phyloP scores from a whole-genome alignment of 2,888 invertebrate species.

The Papilio elwesi region DNA sequence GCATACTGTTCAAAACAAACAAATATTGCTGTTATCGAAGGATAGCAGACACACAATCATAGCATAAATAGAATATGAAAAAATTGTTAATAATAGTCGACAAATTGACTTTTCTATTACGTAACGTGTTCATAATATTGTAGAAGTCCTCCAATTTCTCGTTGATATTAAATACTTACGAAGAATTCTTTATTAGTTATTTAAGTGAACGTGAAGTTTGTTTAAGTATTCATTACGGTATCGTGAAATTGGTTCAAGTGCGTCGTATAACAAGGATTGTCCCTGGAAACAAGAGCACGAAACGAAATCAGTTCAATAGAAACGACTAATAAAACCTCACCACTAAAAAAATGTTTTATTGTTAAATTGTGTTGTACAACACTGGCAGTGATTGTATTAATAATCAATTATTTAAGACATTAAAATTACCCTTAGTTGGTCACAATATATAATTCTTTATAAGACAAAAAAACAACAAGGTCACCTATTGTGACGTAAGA shows the following conservation, averaged over 20 bases:
- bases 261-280: not conserved
- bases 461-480: too few species aligned
- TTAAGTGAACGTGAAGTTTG: not conserved
- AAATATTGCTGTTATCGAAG: too few species aligned
- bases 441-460: too few species aligned
- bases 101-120: not conserved
- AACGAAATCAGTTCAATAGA: constrained; percentile 1
- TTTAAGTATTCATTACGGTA: not conserved
- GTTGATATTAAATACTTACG: not conserved
- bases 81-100: not conserved
- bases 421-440: too few species aligned
- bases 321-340: not conserved
- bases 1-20: too few species aligned
- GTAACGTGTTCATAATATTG: not conserved
- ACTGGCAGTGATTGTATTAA: too few species aligned
- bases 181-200: not conserved
- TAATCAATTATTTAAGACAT: too few species aligned
- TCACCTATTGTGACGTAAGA: too few species aligned
- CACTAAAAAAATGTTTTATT: not conserved
- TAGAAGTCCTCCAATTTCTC: not conserved
- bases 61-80: not conserved
- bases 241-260: not conserved
- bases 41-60: too few species aligned
- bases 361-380: not conserved
- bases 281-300: not conserved